These are phyloP conservation scores for Hemibagrus wyckioides DNA, from an alignment of 2,113 vertebrate genomes.

Conservation along the genomic window DNA sequence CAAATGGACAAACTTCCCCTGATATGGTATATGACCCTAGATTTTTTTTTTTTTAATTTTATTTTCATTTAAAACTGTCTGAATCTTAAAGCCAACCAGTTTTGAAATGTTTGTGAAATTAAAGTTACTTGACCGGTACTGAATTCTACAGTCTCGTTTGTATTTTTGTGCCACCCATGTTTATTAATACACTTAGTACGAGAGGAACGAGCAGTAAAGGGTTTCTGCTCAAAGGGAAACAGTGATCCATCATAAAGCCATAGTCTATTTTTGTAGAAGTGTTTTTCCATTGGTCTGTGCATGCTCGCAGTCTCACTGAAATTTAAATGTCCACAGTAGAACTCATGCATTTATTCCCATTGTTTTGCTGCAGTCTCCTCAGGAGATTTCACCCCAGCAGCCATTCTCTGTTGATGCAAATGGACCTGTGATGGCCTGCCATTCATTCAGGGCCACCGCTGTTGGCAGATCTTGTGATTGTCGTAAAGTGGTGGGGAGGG, in stretches of 20 bases:
- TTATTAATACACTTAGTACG: slow-evolving; percentile 56
- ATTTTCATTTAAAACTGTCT: background rate
- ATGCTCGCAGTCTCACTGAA: slow-evolving; percentile 1
- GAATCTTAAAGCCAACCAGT: slow-evolving; percentile 26
- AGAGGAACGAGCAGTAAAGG: slow-evolving; percentile 42
- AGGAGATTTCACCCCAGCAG: slow-evolving; percentile 63
- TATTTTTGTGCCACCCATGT: slow-evolving; percentile 51
- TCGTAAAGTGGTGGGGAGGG: slow-evolving; percentile 62
- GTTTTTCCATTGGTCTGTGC: background rate
- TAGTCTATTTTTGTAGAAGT: slow-evolving; percentile 1
- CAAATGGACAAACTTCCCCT: slow-evolving; percentile 51
- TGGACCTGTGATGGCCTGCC: slow-evolving; percentile 67
- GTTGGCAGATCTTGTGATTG: slow-evolving; percentile 50
- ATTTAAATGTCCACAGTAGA: background rate
- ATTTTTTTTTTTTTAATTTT: background rate
- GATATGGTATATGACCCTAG: slow-evolving; percentile 25
- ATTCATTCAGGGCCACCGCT: slow-evolving; percentile 61
- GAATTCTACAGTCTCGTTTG: background rate
- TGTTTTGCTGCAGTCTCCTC: slow-evolving; percentile 40
- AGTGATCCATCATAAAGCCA: background rate
- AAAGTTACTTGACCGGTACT: slow-evolving; percentile 2
- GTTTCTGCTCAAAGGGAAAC: too few relatives aligned
- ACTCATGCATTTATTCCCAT: slow-evolving; percentile 19
- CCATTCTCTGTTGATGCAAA: slow-evolving; percentile 62
- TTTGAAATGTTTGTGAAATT: slow-evolving; percentile 40